phyloP scores from a whole-genome alignment of 2,888 invertebrate genomes.

The Incurvaria masculella region DNA sequence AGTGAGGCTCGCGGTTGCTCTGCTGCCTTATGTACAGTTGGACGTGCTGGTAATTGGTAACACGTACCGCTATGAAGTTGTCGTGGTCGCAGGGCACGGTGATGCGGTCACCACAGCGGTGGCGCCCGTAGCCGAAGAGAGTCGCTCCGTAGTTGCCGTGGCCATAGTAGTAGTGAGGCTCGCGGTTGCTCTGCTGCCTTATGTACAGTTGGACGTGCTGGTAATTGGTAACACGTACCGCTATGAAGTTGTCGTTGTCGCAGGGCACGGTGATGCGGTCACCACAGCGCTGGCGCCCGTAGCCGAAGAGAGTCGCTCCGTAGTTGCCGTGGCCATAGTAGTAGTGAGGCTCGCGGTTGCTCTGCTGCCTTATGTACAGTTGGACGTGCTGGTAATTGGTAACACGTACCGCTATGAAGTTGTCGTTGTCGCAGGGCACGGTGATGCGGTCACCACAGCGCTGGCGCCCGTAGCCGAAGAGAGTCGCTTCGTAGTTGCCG shows the following conservation, averaged over 20 bases:
- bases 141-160: slow-evolving; percentile 39
- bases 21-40: slow-evolving; percentile 28
- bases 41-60: no score
- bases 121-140: slow-evolving; percentile 31
- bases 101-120: slow-evolving; percentile 66
- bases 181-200: slow-evolving; percentile 20
- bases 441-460: slow-evolving; percentile 71
- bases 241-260: slow-evolving; percentile 79
- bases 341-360: slow-evolving; percentile 26
- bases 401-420: slow-evolving; percentile 66
- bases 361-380: slow-evolving; percentile 23
- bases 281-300: slow-evolving; percentile 53
- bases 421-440: slow-evolving; percentile 81
- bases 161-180: slow-evolving; percentile 32
- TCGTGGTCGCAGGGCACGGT: slow-evolving; percentile 83
- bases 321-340: slow-evolving; percentile 43
- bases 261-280: slow-evolving; percentile 80
- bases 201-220: slow-evolving; percentile 39
- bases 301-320: slow-evolving; percentile 29
- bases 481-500: slow-evolving; percentile 34
- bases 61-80: slow-evolving; percentile 70
- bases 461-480: slow-evolving; percentile 33
- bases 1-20: slow-evolving; percentile 24
- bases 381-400: no score
- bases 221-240: slow-evolving; percentile 57